Percentiles rank a stretch among this genome's conserved stretches.
Conservation (phyloP, 2,797 vertebrate species). For the Dendrocincla tyrannina region DNA sequence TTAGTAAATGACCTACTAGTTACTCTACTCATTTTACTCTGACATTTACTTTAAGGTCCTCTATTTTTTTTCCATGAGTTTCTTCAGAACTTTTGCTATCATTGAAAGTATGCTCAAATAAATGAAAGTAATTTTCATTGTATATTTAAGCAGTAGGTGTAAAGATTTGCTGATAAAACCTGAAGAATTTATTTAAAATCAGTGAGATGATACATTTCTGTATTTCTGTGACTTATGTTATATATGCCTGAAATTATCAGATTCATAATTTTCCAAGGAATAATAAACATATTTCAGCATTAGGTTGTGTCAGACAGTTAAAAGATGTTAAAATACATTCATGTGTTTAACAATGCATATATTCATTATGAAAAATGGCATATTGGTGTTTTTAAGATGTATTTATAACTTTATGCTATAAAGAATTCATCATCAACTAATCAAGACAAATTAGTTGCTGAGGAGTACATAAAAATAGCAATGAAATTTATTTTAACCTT, state of each 20-base stretch:
- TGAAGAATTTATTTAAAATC: neutral
- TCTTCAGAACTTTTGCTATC: neutral
- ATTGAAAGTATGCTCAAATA: neutral
- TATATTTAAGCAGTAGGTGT: neutral
- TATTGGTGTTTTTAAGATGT: slow-evolving; percentile 36
- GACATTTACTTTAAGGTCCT: neutral
- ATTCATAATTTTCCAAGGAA: neutral
- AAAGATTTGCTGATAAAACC: neutral
- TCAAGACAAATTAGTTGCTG: slow-evolving; percentile 22
- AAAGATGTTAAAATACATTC: neutral
- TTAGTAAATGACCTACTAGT: neutral
- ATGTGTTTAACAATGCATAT: neutral
- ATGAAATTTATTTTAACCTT: slow-evolving; percentile 17
- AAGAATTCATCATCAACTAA: slow-evolving; percentile 30
- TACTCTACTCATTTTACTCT: neutral
- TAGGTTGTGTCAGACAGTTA: neutral
- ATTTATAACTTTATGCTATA: neutral
- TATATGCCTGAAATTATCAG: neutral
- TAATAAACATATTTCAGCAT: neutral
- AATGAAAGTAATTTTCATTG: neutral
- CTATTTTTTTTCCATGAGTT: neutral
- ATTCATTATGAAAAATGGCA: slow-evolving; percentile 23
- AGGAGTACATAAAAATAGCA: neutral
- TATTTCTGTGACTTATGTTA: neutral
- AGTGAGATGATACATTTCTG: neutral